Evolutionary conservation across 1,140 invertebrate genomes (phyloP).

Genomic region (Condylostylus longicornis): DNA sequence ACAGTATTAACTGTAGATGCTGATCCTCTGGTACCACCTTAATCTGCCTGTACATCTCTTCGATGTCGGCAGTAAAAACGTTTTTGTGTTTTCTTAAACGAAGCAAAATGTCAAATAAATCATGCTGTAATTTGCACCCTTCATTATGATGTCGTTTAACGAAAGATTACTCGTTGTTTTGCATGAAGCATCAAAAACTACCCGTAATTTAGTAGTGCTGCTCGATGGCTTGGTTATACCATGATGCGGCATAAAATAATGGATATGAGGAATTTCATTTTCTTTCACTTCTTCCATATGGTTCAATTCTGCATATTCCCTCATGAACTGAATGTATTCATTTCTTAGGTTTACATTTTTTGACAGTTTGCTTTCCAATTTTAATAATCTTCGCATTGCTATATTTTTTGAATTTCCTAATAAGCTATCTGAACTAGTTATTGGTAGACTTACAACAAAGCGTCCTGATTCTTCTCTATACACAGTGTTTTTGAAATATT

Average conservation of each 20-base stretch:
- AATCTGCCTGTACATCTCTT: constrained; percentile 33
- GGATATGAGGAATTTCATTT: neutral
- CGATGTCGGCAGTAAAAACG: constrained; percentile 25
- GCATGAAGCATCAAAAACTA: constrained; percentile 16
- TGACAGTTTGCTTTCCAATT: constrained; percentile 11
- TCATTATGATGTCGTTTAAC: constrained; percentile 20
- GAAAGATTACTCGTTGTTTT: constrained; percentile 9
- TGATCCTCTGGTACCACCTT: constrained; percentile 17
- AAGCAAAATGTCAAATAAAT: constrained; percentile 28
- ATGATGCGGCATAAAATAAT: constrained; percentile 17
- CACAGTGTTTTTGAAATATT: too few species aligned
- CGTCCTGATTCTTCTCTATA: too few species aligned
- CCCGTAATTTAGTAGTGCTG: constrained; percentile 15
- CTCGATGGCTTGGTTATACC: constrained; percentile 15
- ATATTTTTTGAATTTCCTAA: constrained; percentile 4
- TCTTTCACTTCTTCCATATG: constrained; percentile 15
- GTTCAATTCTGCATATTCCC: constrained; percentile 15
- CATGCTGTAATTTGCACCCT: constrained; percentile 27
- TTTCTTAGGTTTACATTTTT: constrained; percentile 6
- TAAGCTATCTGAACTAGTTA: constrained; percentile 5
- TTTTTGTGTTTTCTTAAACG: constrained; percentile 25
- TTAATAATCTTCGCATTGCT: constrained; percentile 10
- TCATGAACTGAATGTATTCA: constrained; percentile 17
- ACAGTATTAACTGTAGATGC: constrained; percentile 31
- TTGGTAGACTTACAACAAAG: constrained; percentile 15